Base-by-base conservation (phyloP, 2,888 invertebrate genomes). In the Ochropacha duplaris region DNA sequence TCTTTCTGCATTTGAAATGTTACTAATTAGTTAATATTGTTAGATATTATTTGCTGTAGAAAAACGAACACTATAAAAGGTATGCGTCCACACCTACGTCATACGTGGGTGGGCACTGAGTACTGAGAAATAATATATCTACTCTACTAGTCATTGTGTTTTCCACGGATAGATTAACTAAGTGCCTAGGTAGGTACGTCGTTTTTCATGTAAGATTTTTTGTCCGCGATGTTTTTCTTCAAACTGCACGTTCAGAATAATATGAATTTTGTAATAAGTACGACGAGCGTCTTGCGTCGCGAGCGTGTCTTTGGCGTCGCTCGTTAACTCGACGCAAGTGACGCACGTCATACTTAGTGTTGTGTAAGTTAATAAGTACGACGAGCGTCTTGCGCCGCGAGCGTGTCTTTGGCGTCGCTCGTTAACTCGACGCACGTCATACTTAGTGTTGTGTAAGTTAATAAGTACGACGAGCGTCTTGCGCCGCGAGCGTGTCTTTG, bases 161-260 rank as follows among this genome's bases (percentile, higher is more conserved):
- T 39, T 39, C 16, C 31, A 16, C 39, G 2, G 39, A 16, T 3
- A 39, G 2, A n/a, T 5, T 24, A 24, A 2, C 24, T 24, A 39
- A n/a, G n/a, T n/a, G n/a, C n/a, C 16, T 39, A 16, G 5, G 6
- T n/a, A 44, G 4, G 6, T 44, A 44, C n/a, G 4, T 44, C 36
- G 1, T 39, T 4, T 39, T n/a, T 16, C 39, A 31, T 39, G n/a
- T 16, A n/a, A 16, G n/a, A 39, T 39, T 52, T 52, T 34, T 54
- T 55, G 69, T 73, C 71, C 73, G 71, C 71, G 73, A 71, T 69
- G 71, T 73, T 71, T 71, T 69, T 67, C 73, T 68, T 73, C 68
- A 72, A 67, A 67, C 65, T 60, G 65, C 62, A 71, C 67, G 69
- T 71, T 67, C 64, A 71, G 39, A 72, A 74, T 68, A 74, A 74